phyloP scores from a whole-genome alignment of 2,113 vertebrate species.

The Carlito syrichta region DNA sequence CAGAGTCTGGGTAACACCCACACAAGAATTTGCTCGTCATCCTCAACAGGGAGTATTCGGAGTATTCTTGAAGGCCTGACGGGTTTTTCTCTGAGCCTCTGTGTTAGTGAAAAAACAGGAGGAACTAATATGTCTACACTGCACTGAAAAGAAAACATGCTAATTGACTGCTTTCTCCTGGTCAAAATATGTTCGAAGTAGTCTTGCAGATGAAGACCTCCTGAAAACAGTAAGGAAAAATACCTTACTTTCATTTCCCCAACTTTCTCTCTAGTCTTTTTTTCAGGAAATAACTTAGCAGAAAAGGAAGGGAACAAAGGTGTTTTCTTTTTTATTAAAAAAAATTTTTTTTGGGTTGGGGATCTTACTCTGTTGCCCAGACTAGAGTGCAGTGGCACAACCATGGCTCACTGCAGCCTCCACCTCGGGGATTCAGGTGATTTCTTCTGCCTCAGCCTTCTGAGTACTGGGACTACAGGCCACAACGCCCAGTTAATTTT shows the following conservation, averaged over 20 bases:
- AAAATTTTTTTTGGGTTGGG: too few species aligned
- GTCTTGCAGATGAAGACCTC: background rate
- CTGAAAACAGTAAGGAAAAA: background rate
- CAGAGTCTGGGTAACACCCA: slow-evolving; percentile 83
- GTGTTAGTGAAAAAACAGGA: slow-evolving; percentile 58
- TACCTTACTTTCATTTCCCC: background rate
- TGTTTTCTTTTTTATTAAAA: too few species aligned
- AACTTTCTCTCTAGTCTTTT: background rate
- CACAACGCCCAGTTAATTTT: too few species aligned
- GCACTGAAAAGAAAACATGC: slow-evolving; percentile 61
- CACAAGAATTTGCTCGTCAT: slow-evolving; percentile 83
- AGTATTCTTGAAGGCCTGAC: slow-evolving; percentile 48
- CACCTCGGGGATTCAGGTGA: too few species aligned
- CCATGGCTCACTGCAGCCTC: too few species aligned
- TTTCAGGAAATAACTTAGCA: background rate
- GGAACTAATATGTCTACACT: slow-evolving; percentile 36
- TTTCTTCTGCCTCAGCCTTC: too few species aligned
- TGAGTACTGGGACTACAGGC: too few species aligned
- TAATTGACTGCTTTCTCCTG: slow-evolving; percentile 52
- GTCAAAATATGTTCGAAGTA: background rate
- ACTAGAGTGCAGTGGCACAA: too few species aligned
- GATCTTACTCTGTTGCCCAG: too few species aligned
- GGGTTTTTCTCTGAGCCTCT: slow-evolving; percentile 39
- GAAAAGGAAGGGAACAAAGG: background rate
- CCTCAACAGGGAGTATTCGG: slow-evolving; percentile 82